A percentile compares a stretch with the other conserved stretches of the same genome.
Evolutionary conservation across 2,888 invertebrate genomes (phyloP).

Genomic region (Eremobia ochroleuca): DNA sequence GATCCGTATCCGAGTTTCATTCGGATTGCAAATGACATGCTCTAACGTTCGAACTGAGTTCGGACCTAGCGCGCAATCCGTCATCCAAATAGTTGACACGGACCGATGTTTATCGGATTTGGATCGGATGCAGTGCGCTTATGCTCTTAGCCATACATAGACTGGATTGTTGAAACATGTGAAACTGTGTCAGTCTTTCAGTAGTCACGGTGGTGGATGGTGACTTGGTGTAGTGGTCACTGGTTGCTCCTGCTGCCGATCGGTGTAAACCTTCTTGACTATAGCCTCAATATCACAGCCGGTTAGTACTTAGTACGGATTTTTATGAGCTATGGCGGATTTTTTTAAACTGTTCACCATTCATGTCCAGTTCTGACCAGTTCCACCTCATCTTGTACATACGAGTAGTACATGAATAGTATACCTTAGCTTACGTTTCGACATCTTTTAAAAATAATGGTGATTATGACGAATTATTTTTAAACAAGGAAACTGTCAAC

Average conservation of each 20-base stretch:
- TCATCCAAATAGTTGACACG: background rate
- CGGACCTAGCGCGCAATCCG: background rate
- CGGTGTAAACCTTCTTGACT: background rate
- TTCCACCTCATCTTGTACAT: background rate
- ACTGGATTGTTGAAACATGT: background rate
- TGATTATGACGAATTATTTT: constrained; percentile 29
- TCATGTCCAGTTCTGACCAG: background rate
- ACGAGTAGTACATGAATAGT: background rate
- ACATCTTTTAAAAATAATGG: constrained; percentile 6
- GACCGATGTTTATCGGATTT: background rate
- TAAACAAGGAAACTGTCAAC: constrained; percentile 17
- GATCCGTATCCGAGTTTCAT: background rate
- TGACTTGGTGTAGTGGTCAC: background rate
- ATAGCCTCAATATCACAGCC: background rate
- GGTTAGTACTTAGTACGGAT: background rate
- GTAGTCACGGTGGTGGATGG: background rate
- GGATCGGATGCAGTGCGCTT: background rate
- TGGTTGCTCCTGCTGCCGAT: background rate
- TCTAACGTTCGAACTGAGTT: background rate
- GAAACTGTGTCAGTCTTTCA: background rate
- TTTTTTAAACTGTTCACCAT: background rate
- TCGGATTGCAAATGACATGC: background rate
- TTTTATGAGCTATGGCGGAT: too few species aligned
- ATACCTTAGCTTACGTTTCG: too few species aligned
- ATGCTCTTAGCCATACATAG: background rate